A percentile compares a stretch with the other conserved stretches of the same genome.
Conservation (phyloP, 2,113 vertebrate species). For the Ranitomeya imitator region DNA sequence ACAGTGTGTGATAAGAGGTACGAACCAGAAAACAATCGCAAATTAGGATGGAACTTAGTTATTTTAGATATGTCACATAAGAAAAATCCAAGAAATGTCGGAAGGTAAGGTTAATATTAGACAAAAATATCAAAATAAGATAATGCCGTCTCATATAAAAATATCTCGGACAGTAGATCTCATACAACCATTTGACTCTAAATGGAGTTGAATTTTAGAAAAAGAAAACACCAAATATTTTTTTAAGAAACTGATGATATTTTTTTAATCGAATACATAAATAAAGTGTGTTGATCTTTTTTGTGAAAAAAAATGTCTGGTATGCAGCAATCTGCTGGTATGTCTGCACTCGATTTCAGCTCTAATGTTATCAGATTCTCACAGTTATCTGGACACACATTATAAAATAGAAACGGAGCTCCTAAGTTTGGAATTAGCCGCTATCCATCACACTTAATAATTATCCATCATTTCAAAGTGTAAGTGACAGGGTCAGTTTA, state of each 20-base stretch:
- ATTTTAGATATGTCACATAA: neutral
- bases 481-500: neutral
- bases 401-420: constrained; percentile 47
- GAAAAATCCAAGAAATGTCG: constrained; percentile 1
- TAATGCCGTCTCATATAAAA: neutral
- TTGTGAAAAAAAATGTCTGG: constrained; percentile 54
- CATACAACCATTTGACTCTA: neutral
- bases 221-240: constrained; percentile 33
- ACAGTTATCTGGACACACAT: constrained; percentile 50
- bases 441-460: constrained; percentile 55
- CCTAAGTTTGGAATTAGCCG: constrained; percentile 41
- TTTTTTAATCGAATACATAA: constrained; percentile 44
- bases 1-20: neutral
- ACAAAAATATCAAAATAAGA: constrained; percentile 2
- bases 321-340: constrained; percentile 51
- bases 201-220: constrained; percentile 40
- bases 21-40: neutral
- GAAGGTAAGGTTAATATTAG: neutral
- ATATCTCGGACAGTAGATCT: constrained; percentile 21
- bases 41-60: neutral
- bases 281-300: constrained; percentile 53
- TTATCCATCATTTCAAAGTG: constrained; percentile 23
- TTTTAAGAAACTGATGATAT: constrained; percentile 43
- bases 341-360: constrained; percentile 47
- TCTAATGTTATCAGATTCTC: constrained; percentile 53